Evolutionary conservation across 2,797 vertebrate genomes (phyloP), one percentile per base, ranked within the genome.

Genomic region (Peromyscus aztecus): DNA sequence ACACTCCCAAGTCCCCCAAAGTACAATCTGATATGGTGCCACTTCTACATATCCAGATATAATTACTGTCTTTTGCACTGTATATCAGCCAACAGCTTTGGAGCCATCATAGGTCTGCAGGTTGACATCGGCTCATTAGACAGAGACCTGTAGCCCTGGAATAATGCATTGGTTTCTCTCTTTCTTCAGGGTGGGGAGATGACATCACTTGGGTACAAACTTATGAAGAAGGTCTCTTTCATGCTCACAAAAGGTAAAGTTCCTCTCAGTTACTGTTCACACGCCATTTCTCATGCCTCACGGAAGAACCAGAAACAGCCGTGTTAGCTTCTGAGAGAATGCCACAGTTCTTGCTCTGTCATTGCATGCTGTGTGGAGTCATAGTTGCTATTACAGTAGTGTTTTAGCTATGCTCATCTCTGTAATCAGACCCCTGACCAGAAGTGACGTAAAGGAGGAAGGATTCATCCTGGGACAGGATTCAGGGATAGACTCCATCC

Each of bases 161-260:
- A 61, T 71, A 87, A 84, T 24, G 13, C 9, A 63, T 4, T 83
- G 23, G 94, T 61, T 40, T 29, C 81, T 96, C 71, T 96, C 7
- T 52, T 98, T 29, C 87, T 97, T 89, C 96, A 99, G 99, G 99
- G 37, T 99, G 99, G 99, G 99, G 99, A 27, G 97, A 98, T 96
- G 97, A 98, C 61, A 99, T 99, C 89, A 98, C 77, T 0, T 99
- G 99, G 99, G 98, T 98, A 40, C 97, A 99, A 97, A 99, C 98
- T 67, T 99, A 99, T 43, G 99, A 99, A 96, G 99, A 99, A 85
- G 99, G 98, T 27, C 98, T 99, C 94, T 96, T 97, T 82, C 98
- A 98, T 97, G 98, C 98, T 59, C 98, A 95, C 34, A 97, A 98
- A 96, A 99, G 98, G 99, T 99, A 98, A 98, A 95, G 85, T 4